Evolutionary conservation across 2,888 invertebrate species (phyloP).

Genomic region (Dasypolia templi): DNA sequence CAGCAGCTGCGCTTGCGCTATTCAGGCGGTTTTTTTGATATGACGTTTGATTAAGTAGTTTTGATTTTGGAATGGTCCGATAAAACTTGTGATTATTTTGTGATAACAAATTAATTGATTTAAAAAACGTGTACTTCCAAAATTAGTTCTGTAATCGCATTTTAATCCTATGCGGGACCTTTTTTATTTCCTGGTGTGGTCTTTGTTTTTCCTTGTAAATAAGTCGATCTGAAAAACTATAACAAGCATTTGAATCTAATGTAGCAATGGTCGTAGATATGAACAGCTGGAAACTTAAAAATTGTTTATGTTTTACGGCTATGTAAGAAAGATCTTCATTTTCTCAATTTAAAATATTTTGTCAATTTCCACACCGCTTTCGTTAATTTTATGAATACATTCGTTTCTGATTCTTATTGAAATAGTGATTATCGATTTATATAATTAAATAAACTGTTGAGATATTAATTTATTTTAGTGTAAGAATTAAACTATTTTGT

Average conservation of each 20-base stretch:
- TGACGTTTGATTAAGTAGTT: neutral
- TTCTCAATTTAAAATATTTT: neutral
- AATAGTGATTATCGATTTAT: neutral
- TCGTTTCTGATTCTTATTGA: neutral
- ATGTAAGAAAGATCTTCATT: neutral
- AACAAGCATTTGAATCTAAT: neutral
- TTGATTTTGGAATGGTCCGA: constrained; percentile 29
- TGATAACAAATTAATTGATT: constrained; percentile 4
- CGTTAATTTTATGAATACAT: too few relatives aligned
- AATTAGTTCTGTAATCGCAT: neutral
- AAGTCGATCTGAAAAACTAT: neutral
- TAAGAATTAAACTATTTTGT: constrained; percentile 59
- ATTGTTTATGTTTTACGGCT: neutral
- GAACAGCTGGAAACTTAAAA: neutral
- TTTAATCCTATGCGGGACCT: neutral
- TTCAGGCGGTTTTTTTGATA: constrained; percentile 77
- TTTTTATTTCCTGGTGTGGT: neutral
- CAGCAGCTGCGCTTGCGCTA: constrained; percentile 78
- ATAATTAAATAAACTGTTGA: constrained; percentile 9
- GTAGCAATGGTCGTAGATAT: neutral
- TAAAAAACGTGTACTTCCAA: neutral
- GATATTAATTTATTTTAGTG: constrained; percentile 60
- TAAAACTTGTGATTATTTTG: constrained; percentile 26
- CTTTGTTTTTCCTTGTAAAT: neutral
- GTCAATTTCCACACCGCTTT: neutral